These are phyloP conservation scores for Scaptomyza cyrtandrae DNA, from an alignment of 2,888 invertebrate genomes.

Conservation along the genomic window DNA sequence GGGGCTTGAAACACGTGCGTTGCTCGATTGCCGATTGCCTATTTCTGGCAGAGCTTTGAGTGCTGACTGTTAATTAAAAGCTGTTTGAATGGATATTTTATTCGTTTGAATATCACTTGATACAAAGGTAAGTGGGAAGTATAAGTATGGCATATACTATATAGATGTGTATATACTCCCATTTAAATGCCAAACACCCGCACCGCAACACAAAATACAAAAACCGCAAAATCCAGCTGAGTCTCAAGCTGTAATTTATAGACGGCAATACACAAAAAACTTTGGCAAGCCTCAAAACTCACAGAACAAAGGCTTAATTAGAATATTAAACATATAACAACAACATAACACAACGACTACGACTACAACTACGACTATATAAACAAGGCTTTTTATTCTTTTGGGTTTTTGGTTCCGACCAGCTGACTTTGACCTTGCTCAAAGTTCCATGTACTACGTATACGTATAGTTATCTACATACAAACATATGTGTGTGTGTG, in stretches of 20 bases:
- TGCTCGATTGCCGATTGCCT: conserved; percentile 26
- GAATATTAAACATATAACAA: conserved; percentile 66
- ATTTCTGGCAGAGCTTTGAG: conserved; percentile 20
- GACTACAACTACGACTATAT: conserved; percentile 8
- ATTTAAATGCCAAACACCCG: conserved; percentile 68
- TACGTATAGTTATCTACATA: conserved; percentile 11
- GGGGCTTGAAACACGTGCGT: conserved; percentile 44
- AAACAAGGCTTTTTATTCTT: conserved; percentile 41
- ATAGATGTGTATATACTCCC: conserved; percentile 13
- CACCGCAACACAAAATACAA: conserved; percentile 41
- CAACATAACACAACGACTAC: conserved; percentile 8
- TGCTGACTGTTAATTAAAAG: conserved; percentile 61
- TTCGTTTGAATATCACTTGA: conserved; percentile 42
- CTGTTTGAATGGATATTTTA: conserved; percentile 54
- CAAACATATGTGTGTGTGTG: conserved; percentile 6
- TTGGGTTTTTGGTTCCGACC: conserved; percentile 65
- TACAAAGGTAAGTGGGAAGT: conserved; percentile 19
- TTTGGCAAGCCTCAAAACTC: conserved; percentile 63
- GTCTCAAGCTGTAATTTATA: conserved; percentile 61
- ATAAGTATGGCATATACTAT: neutral
- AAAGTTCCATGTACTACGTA: conserved; percentile 19
- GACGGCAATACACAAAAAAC: conserved; percentile 45
- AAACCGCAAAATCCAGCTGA: conserved; percentile 39
- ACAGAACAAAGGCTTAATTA: conserved; percentile 69
- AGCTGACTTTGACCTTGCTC: conserved; percentile 78